phyloP scores from a whole-genome alignment of 2,113 vertebrate genomes.

The Toxostoma redivivum region DNA sequence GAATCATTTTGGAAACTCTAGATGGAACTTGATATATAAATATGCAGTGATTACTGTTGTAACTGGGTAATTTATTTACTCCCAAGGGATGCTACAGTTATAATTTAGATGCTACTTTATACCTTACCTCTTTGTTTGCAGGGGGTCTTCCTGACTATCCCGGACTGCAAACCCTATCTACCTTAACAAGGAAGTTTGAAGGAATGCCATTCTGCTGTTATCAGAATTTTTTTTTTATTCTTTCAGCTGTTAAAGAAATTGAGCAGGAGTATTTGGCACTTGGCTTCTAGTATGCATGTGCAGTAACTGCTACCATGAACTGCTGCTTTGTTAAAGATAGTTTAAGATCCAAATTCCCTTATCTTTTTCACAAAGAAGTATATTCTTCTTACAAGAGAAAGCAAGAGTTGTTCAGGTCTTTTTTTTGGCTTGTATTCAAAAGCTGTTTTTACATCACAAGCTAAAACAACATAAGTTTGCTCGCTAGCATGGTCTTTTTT shows the following conservation, averaged over 20 bases:
- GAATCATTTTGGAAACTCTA: not conserved
- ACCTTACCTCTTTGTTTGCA: not conserved
- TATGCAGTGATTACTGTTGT: not conserved
- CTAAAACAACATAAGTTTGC: not conserved
- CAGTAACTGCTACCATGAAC: not conserved
- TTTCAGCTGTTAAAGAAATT: constrained; percentile 25
- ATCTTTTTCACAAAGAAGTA: not conserved
- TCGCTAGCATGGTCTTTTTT: not conserved
- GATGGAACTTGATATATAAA: not conserved
- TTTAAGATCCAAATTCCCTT: not conserved
- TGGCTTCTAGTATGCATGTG: not conserved
- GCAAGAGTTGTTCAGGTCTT: rapidly evolving
- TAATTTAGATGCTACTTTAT: not conserved
- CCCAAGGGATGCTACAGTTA: not conserved
- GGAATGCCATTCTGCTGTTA: not conserved
- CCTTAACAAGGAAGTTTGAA: not conserved
- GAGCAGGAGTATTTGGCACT: not conserved
- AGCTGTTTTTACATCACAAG: not conserved
- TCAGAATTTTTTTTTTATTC: not conserved
- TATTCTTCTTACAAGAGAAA: not conserved
- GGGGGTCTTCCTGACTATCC: not conserved
- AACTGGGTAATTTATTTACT: not conserved
- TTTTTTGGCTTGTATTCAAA: not conserved
- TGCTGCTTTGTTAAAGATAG: not conserved
- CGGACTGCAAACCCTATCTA: not conserved